Conservation (phyloP, 1,140 invertebrate genomes). For the Neoseiulus cucumeris region DNA sequence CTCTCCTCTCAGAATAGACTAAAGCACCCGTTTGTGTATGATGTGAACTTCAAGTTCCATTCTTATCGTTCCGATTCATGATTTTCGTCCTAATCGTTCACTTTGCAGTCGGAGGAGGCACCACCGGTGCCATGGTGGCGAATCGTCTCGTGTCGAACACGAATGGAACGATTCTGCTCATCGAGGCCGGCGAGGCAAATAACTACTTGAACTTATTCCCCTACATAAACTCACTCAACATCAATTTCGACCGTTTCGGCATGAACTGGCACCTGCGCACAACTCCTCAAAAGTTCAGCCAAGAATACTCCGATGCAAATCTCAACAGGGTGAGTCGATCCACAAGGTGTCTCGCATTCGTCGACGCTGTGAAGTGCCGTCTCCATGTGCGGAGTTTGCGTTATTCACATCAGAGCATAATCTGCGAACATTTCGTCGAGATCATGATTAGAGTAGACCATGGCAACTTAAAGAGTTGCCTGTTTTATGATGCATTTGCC, state of each 20-base stretch:
- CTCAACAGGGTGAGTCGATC: neutral
- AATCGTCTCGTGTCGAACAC: neutral
- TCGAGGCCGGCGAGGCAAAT: neutral
- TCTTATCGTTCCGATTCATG: neutral
- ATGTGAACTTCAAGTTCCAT: too few species aligned
- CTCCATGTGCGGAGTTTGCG: too few species aligned
- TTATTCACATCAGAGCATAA: too few species aligned
- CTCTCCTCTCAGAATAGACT: too few species aligned
- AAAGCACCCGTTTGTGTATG: too few species aligned
- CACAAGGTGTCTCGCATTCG: too few species aligned
- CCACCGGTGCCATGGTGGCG: neutral
- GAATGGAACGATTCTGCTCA: neutral
- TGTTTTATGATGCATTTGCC: too few species aligned
- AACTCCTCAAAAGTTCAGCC: neutral
- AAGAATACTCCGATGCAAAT: neutral
- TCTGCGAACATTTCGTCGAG: too few species aligned
- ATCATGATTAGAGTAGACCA: too few species aligned
- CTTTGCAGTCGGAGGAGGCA: neutral
- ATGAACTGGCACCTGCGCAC: neutral
- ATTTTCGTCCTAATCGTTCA: neutral
- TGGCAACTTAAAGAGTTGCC: too few species aligned
- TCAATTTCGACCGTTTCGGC: neutral
- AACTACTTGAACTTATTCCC: neutral
- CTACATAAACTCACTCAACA: neutral
- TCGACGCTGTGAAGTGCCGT: too few species aligned